Percentiles rank a stretch among this genome's conserved stretches.
Conservation (phyloP, 2,888 invertebrate species). For the Sminthurinus aureus region DNA sequence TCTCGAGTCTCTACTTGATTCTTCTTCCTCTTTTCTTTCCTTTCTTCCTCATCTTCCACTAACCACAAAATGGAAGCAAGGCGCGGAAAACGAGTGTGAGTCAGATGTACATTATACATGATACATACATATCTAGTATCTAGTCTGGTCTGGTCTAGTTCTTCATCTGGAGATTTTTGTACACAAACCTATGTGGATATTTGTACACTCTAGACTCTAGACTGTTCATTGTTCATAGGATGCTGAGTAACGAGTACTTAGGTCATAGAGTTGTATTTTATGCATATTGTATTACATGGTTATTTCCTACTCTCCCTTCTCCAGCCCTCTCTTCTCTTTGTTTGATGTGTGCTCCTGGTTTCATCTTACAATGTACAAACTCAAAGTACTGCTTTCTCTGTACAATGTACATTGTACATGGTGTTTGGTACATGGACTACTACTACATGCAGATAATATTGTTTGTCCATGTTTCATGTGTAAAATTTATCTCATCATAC, state of each 20-base stretch:
- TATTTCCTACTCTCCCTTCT: not conserved
- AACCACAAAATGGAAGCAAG: constrained; percentile 6
- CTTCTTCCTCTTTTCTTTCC: not conserved
- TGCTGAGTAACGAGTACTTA: no score
- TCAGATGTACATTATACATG: not conserved
- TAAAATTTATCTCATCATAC: constrained; percentile 6
- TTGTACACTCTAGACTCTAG: no score
- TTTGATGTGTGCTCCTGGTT: constrained; percentile 9
- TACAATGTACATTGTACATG: not conserved
- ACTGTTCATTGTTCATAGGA: no score
- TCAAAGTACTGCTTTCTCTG: not conserved
- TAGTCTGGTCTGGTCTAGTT: no score
- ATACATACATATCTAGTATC: no score
- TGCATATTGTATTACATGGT: no score
- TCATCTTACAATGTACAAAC: not conserved
- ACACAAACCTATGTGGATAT: no score
- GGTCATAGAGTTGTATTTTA: no score
- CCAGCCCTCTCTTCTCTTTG: not conserved
- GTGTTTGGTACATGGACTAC: not conserved
- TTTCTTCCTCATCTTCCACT: not conserved
- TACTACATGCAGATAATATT: not conserved
- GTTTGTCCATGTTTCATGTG: not conserved
- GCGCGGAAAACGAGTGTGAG: constrained; percentile 4
- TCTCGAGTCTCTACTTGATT: no score
- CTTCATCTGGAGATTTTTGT: no score